phyloP scores from a whole-genome alignment of 2,888 invertebrate species.

The Tanaodytes sp. region DNA sequence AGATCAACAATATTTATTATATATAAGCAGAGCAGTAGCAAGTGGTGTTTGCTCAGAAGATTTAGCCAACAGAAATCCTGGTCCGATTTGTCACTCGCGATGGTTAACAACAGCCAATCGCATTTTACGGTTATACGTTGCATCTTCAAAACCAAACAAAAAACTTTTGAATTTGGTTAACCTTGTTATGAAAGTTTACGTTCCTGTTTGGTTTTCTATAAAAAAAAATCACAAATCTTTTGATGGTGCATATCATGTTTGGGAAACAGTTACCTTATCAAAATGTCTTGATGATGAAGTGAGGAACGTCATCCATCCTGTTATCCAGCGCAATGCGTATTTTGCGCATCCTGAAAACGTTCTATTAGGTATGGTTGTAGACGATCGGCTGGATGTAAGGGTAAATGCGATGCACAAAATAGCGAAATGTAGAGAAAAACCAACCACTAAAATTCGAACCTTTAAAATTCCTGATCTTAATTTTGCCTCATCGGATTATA shows the following conservation, averaged over 20 bases:
- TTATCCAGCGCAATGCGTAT: slow-evolving; percentile 25
- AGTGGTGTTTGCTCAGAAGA: slow-evolving; percentile 6
- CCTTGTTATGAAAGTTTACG: slow-evolving; percentile 14
- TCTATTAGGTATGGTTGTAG: slow-evolving; percentile 6
- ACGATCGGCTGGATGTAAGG: slow-evolving; percentile 10
- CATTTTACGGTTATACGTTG: not conserved
- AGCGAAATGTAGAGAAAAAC: slow-evolving; percentile 2
- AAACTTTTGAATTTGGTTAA: not conserved
- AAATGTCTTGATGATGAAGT: not conserved
- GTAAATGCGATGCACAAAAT: slow-evolving; percentile 8
- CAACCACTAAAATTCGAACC: too few relatives aligned
- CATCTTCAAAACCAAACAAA: not conserved
- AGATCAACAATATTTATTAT: too few relatives aligned
- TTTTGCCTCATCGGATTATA: too few relatives aligned
- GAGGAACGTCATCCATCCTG: slow-evolving; percentile 38
- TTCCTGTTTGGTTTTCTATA: slow-evolving; percentile 18
- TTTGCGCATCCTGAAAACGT: slow-evolving; percentile 22
- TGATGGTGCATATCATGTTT: not conserved
- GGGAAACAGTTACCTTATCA: not conserved
- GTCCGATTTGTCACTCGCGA: slow-evolving; percentile 14
- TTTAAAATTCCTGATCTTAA: too few relatives aligned
- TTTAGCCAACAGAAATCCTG: slow-evolving; percentile 16
- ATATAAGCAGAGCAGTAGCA: too few relatives aligned
- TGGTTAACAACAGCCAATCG: slow-evolving; percentile 18
- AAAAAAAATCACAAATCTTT: slow-evolving; percentile 4